These are phyloP conservation scores for Nephila pilipes DNA, from an alignment of 1,140 invertebrate species.

Conservation along the genomic window DNA sequence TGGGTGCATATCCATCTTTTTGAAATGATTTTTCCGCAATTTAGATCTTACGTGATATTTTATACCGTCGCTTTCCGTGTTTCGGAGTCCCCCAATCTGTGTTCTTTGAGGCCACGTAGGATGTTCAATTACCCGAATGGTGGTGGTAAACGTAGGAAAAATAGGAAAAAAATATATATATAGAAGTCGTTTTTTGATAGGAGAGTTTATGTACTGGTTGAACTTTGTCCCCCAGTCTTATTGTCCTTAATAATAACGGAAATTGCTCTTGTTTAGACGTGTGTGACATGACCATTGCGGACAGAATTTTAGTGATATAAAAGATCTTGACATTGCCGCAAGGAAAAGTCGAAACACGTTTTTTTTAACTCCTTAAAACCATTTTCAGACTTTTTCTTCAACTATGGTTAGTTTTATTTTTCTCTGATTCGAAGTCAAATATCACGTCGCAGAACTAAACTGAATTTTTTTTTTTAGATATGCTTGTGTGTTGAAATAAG, in stretches of 20 bases:
- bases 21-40: slow-evolving; percentile 17
- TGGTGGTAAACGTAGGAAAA: slow-evolving; percentile 11
- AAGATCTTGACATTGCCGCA: slow-evolving; percentile 8
- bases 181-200: slow-evolving; percentile 7
- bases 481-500: neutral
- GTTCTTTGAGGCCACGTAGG: slow-evolving; percentile 4
- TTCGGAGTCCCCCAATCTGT: neutral
- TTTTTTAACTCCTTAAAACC: neutral
- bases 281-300: slow-evolving; percentile 12
- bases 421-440: neutral
- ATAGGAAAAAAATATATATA: neutral
- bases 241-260: slow-evolving; percentile 21
- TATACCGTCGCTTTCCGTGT: slow-evolving; percentile 17
- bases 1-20: slow-evolving; percentile 12
- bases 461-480: neutral
- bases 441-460: slow-evolving; percentile 2
- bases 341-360: neutral
- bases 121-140: slow-evolving; percentile 56
- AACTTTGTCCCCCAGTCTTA: neutral
- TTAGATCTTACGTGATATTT: slow-evolving; percentile 57
- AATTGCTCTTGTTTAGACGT: slow-evolving; percentile 31
- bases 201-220: slow-evolving; percentile 10
- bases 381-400: slow-evolving; percentile 22
- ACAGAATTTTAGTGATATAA: slow-evolving; percentile 7
- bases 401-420: neutral